Base-by-base conservation (phyloP, 2,113 vertebrate genomes). In the Girardinichthys multiradiatus region DNA sequence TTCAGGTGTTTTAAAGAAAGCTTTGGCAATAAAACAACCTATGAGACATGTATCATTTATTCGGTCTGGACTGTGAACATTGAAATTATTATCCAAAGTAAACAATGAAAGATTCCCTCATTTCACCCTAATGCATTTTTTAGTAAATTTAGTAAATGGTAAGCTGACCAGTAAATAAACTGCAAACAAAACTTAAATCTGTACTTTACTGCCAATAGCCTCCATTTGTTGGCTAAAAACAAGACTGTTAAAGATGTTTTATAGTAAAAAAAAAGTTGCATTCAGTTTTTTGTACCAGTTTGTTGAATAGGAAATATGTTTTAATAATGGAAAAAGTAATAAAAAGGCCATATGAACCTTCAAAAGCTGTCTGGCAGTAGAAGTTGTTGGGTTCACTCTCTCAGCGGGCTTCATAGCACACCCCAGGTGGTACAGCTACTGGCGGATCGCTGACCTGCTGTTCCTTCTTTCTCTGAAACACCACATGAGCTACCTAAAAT, bases 321-420 rank as follows among this genome's bases (percentile, higher is more conserved):
- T 74, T 82, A 70, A 73, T 31, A 26, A 48, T 76, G 73, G 62
- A 76, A 64, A 79, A 74, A 68, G 30, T 1, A 17, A 11, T 11
- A 2, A 76, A 79, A 60, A 70, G 14, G 45, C 58, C 29, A 42
- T 17, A 48, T 72, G 29, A 72, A 61, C 69, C 45, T 65, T 17
- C 73, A 65, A 81, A 81, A 74, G 17, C 21, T 39, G 30, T 12
- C 48, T 58, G 54, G 30, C 21, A 13, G 45, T 28, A 33, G 12
- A 72, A 15, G 35, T 17, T 3, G 5, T 30, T 64, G 12, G 26
- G 33, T 70, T 68, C 33, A 45, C 10, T 7, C 31, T 30, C 28
- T 27, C 69, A 33, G 51, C 24, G 58, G 33, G 29, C 37, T 15
- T 39, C 68, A 28, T 74, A 80, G 70, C 11, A 21, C 66, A 67